Base-by-base conservation (phyloP, 2,797 vertebrate genomes). In the Chloroceryle amazona region DNA sequence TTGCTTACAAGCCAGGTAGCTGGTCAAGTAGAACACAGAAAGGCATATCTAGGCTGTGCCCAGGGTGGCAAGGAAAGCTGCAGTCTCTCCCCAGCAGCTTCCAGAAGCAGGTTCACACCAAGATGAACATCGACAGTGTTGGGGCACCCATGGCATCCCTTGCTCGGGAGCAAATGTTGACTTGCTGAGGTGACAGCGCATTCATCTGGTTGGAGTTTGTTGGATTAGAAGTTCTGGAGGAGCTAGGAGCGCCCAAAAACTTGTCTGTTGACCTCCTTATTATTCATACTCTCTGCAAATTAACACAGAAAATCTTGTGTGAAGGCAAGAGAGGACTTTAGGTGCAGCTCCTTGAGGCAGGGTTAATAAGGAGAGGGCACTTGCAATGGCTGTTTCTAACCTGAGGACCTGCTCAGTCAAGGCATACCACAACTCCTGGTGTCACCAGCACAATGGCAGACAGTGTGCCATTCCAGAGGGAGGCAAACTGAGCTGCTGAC, bases 391-490 rank as follows among this genome's bases (percentile, higher is more conserved):
- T 4, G 2, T 41, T 81, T 89, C 74, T 63, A 76, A 63, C 6
- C 5, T 23, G 37, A 13, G 21, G 42, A 42, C 9, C 60, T 28
- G 29, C 60, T 76, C 55, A 17, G 12, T 5, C 0, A 0, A 46
- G 52, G 33, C 23, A 28, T 28, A 13, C 23, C 8, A 3, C 21
- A 25, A 5, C 4, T 4, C 25, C 55, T 4, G 5, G 4, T 3
- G 31, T 19, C 49, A 44, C 29, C 62, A 26, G 23, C 1, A 1
- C 35, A 19, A 23, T 0, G 0, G 57, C 0, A 4, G 19, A 42
- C 29, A 85, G 13, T 3, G 2, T 0, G 0, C 21, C 5, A 0
- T 11, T 63, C 49, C 49, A 52, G 18, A 28, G 23, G 4, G 15
- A 74, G 15, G 47, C 16, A 76, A 51, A 46, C 0, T 2, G 42